Percentiles rank a stretch among this genome's conserved stretches.
These are phyloP conservation scores for Calameuta pallipes DNA, from an alignment of 2,888 invertebrate species.

Conservation along the genomic window DNA sequence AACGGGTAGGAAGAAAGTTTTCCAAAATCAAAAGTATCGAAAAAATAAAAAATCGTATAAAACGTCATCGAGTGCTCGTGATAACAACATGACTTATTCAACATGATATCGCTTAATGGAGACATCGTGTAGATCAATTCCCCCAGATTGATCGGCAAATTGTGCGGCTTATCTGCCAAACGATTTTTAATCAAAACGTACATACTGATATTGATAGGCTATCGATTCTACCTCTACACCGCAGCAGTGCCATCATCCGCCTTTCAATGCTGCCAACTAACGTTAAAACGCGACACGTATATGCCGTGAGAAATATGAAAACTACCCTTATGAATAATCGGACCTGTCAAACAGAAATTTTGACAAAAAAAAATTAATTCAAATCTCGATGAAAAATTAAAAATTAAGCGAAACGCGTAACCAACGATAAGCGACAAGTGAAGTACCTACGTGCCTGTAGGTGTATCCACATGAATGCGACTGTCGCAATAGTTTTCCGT, in stretches of 20 bases:
- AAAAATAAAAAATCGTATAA: background rate
- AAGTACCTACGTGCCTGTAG: background rate
- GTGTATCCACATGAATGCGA: background rate
- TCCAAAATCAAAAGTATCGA: too few relatives aligned
- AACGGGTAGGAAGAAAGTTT: too few relatives aligned
- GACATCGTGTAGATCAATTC: background rate
- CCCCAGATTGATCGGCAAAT: background rate
- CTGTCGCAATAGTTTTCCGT: conserved; percentile 2
- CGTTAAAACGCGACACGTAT: background rate
- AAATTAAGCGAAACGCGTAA: background rate
- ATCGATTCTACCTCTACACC: background rate
- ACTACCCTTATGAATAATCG: background rate
- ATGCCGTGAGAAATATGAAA: background rate
- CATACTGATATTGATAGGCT: background rate
- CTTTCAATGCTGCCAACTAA: background rate
- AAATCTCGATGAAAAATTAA: background rate
- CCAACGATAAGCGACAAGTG: background rate
- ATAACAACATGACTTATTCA: background rate
- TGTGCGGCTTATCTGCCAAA: background rate
- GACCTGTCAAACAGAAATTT: too few relatives aligned
- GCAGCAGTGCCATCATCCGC: background rate
- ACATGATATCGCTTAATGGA: background rate
- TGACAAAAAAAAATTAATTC: too few relatives aligned
- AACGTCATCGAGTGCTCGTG: background rate
- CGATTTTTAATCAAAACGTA: background rate